These are phyloP conservation scores for Podarcis cretensis DNA, from an alignment of 2,113 vertebrate species.

Conservation along the genomic window DNA sequence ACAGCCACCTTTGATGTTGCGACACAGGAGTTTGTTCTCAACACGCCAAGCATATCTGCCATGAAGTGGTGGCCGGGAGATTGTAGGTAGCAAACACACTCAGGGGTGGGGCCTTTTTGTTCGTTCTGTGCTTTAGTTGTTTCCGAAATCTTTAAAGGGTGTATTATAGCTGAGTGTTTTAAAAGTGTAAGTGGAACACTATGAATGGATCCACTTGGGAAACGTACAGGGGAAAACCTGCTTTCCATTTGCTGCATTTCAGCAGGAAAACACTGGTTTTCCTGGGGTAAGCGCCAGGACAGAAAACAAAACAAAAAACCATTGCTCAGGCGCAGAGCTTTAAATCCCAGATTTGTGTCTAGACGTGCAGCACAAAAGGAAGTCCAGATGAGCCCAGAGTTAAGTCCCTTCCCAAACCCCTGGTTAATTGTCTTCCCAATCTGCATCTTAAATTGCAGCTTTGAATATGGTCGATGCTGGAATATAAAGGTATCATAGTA, in stretches of 20 bases:
- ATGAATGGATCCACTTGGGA: neutral
- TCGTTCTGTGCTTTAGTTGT: neutral
- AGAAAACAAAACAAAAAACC: too few relatives aligned
- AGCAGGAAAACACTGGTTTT: too few relatives aligned
- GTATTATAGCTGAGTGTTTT: neutral
- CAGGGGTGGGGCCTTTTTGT: neutral
- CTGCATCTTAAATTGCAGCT: neutral
- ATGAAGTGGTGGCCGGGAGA: slow-evolving; percentile 87
- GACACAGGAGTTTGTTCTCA: slow-evolving; percentile 81
- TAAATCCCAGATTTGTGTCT: too few relatives aligned
- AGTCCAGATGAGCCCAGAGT: too few relatives aligned
- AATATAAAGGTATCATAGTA: too few relatives aligned
- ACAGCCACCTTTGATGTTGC: slow-evolving; percentile 77
- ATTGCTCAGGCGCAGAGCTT: too few relatives aligned
- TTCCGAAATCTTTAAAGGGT: neutral
- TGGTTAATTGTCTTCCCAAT: neutral
- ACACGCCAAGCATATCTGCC: slow-evolving; percentile 79
- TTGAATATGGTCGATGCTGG: too few relatives aligned
- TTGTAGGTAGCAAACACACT: slow-evolving; percentile 70
- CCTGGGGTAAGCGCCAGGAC: too few relatives aligned
- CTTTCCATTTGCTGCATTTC: too few relatives aligned
- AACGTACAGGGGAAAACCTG: neutral
- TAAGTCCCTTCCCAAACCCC: neutral
- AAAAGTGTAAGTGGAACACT: neutral
- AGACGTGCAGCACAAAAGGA: too few relatives aligned